phyloP scores from a whole-genome alignment of 2,113 vertebrate genomes.

The Odocoileus virginianus region DNA sequence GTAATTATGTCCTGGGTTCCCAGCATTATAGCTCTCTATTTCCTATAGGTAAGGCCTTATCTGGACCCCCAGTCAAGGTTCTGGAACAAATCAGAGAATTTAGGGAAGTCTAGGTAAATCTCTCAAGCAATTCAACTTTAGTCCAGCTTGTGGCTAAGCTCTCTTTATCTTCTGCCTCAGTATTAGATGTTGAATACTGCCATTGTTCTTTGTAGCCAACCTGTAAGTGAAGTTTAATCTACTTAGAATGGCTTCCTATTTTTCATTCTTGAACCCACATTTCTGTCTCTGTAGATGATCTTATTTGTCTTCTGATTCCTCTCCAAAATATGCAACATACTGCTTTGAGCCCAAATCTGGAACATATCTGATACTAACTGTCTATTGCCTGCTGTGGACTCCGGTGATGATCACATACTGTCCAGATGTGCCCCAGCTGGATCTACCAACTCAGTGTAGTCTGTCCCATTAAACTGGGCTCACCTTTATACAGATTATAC shows the following conservation, averaged over 20 bases:
- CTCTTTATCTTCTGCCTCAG: not conserved
- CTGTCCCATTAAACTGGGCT: not conserved
- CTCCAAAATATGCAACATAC: not conserved
- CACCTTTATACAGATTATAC: not conserved
- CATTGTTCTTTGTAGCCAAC: not conserved
- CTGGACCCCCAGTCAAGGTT: not conserved
- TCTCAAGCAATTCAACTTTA: not conserved
- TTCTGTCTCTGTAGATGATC: not conserved
- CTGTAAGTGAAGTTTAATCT: not conserved
- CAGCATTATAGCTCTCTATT: not conserved
- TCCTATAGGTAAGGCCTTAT: not conserved
- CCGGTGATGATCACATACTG: not conserved
- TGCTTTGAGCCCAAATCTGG: not conserved
- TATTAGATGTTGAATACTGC: not conserved
- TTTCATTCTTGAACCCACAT: not conserved
- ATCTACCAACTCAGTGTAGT: not conserved
- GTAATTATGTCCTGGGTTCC: not conserved
- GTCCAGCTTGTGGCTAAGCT: not conserved
- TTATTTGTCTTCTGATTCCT: not conserved
- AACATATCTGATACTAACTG: not conserved
- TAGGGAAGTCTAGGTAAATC: conserved; percentile 5
- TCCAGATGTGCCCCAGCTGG: not conserved
- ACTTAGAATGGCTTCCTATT: not conserved
- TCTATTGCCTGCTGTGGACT: not conserved
- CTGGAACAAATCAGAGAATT: conserved; percentile 20